Evolutionary conservation across 2,888 invertebrate genomes (phyloP), one percentile per base, ranked within the genome.

Genomic region (Drosophila tripunctata): DNA sequence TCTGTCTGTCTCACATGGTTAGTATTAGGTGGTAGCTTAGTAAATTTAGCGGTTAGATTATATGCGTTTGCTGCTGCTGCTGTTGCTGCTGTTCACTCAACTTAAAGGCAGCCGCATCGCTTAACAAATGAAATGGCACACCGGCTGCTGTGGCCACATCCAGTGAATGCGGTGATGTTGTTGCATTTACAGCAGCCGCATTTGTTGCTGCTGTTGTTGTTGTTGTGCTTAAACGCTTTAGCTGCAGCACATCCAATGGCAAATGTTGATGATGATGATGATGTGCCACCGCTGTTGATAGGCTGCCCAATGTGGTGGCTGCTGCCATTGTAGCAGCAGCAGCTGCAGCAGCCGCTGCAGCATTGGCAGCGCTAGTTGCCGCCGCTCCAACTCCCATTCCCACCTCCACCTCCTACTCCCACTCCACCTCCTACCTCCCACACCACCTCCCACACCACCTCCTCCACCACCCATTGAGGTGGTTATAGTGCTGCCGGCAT

Each of bases 81-180:
- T 84, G 78, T 50, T 78, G 78, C 24, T 81, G 84, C 52, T 83
- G 87, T 35, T 83, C 82, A 54, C 50, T 83, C 14, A 87, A 58
- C 21, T 81, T 84, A 10, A 84, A 84, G 45, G 87, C 70, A 6
- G 78, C 78, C 68, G 82, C 75, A 68, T 83, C 87, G 69, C 85
- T 87, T n/a, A 87, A 71, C 62, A 87, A 47, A 56, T 83, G 82
- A 21, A 81, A 83, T 31, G 82, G 82, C 21, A 83, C 85, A 4
- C 73, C 81, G 1, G 84, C 69, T 0, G 78, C 76, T 1, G 81
- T 65, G 8, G 71, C 71, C 27, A 87, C 87, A 21, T 81, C 82
- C 10, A 80, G 15, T 0, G 66, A 38, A 27, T 27, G 27, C 0
- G 77, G 63, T 12, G 69, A 61, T 3, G 27, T 3, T 0, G 48